phyloP scores from a whole-genome alignment of 2,888 invertebrate genomes.

The Amaurobius ferox region DNA sequence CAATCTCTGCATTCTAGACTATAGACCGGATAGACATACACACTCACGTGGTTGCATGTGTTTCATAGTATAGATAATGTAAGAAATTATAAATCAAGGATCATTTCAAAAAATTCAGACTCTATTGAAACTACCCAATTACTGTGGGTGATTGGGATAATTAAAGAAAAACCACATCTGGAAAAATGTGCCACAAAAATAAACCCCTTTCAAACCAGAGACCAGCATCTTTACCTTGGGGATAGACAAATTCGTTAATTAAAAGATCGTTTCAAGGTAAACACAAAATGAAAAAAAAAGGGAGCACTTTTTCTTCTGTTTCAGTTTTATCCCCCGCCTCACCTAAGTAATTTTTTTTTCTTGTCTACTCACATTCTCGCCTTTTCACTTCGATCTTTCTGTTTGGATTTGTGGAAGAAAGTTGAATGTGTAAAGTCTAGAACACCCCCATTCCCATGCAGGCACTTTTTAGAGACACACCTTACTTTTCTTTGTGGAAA shows the following conservation, averaged over 20 bases:
- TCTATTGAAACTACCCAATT: too few species aligned
- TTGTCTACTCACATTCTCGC: conserved; percentile 12
- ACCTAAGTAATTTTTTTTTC: background rate
- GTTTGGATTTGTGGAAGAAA: conserved; percentile 60
- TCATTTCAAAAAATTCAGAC: too few species aligned
- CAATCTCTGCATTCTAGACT: too few species aligned
- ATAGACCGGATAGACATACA: too few species aligned
- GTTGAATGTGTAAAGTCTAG: conserved; percentile 53
- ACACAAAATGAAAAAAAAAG: conserved; percentile 59
- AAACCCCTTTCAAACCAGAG: conserved; percentile 30
- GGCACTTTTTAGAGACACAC: conserved; percentile 43
- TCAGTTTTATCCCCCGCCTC: conserved; percentile 1
- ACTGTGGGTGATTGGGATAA: background rate
- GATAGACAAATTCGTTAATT: conserved; percentile 64
- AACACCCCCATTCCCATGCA: conserved; percentile 35
- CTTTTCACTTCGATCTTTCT: conserved; percentile 38
- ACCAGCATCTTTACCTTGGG: conserved; percentile 60
- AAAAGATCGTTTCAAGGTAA: conserved; percentile 61
- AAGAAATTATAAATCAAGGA: too few species aligned
- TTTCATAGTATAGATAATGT: too few species aligned
- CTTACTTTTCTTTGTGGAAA: background rate
- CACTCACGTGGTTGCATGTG: too few species aligned
- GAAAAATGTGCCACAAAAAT: conserved; percentile 54
- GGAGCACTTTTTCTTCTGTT: conserved; percentile 19
- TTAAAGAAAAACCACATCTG: background rate